Conservation (phyloP, 2,888 invertebrate genomes). For the Lamproptera curius region DNA sequence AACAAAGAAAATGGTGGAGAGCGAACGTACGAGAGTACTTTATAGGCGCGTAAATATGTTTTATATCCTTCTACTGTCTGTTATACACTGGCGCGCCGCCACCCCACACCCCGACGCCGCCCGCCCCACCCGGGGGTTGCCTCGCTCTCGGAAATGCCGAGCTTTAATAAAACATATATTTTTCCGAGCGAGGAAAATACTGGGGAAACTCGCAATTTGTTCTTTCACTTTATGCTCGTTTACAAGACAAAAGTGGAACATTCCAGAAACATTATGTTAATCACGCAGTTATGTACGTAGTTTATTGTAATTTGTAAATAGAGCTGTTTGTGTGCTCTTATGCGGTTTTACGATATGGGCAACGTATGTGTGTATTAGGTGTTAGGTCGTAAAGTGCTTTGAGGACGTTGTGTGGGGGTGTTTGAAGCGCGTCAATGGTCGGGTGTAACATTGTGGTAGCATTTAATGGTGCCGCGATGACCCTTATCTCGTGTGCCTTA, state of each 20-base stretch:
- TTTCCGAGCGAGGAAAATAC: slow-evolving; percentile 78
- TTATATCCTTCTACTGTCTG: slow-evolving; percentile 78
- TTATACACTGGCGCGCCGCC: slow-evolving; percentile 74
- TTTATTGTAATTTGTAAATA: slow-evolving; percentile 47
- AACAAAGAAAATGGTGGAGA: slow-evolving; percentile 77
- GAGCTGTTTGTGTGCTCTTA: slow-evolving; percentile 26
- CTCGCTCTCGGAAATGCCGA: slow-evolving; percentile 77
- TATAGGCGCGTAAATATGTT: slow-evolving; percentile 79
- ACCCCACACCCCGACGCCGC: slow-evolving; percentile 49
- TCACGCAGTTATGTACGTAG: slow-evolving; percentile 67
- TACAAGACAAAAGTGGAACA: slow-evolving; percentile 79
- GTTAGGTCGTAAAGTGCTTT: slow-evolving; percentile 47
- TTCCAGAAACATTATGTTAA: slow-evolving; percentile 77
- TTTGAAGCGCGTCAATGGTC: no score
- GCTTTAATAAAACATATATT: slow-evolving; percentile 79
- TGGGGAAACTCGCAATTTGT: slow-evolving; percentile 79
- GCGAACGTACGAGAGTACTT: slow-evolving; percentile 77
- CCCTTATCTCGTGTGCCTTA: slow-evolving; percentile 63
- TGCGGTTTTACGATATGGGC: slow-evolving; percentile 19
- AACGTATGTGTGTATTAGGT: slow-evolving; percentile 25
- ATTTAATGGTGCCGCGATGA: slow-evolving; percentile 59
- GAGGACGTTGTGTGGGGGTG: slow-evolving; percentile 37
- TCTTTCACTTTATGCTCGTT: slow-evolving; percentile 79
- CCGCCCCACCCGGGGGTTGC: slow-evolving; percentile 64
- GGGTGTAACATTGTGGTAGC: slow-evolving; percentile 53